phyloP scores from a whole-genome alignment of 2,113 vertebrate genomes.

The Clinocottus analis region DNA sequence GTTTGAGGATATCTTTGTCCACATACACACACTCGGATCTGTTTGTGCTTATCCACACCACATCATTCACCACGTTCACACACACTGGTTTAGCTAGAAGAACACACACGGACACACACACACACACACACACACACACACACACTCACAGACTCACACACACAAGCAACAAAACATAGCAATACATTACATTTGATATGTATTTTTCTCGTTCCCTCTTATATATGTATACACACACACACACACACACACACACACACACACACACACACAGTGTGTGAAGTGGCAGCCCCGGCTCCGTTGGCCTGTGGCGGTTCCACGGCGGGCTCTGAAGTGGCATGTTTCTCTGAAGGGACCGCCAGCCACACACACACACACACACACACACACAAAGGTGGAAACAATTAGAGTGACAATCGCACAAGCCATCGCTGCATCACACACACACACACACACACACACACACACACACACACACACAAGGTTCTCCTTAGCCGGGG shows the following conservation, averaged over 20 bases:
- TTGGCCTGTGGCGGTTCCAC: conserved; percentile 65
- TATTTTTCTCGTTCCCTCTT: neutral
- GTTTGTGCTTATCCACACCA: conserved; percentile 29
- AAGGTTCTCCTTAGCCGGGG: conserved; percentile 65
- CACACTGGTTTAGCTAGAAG: conserved; percentile 23
- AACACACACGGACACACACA: neutral
- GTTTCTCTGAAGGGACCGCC: conserved; percentile 62
- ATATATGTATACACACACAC: conserved; percentile 5
- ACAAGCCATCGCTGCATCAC: conserved; percentile 68
- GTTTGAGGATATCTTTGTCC: conserved; percentile 16
- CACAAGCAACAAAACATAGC: neutral
- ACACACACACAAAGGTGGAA: conserved; percentile 71
- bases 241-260: conserved; percentile 28
- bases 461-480: conserved; percentile 71
- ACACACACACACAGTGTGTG: conserved; percentile 53
- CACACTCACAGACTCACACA: neutral
- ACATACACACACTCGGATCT: conserved; percentile 6
- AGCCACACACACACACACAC: conserved; percentile 48
- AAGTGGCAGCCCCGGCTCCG: conserved; percentile 63
- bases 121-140: neutral
- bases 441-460: conserved; percentile 66
- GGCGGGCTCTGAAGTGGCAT: conserved; percentile 76
- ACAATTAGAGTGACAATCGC: conserved; percentile 81
- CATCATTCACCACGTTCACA: conserved; percentile 21
- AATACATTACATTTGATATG: conserved; percentile 15